These are phyloP conservation scores for Chirona hameri DNA, from an alignment of 2,888 invertebrate genomes.

Conservation along the genomic window DNA sequence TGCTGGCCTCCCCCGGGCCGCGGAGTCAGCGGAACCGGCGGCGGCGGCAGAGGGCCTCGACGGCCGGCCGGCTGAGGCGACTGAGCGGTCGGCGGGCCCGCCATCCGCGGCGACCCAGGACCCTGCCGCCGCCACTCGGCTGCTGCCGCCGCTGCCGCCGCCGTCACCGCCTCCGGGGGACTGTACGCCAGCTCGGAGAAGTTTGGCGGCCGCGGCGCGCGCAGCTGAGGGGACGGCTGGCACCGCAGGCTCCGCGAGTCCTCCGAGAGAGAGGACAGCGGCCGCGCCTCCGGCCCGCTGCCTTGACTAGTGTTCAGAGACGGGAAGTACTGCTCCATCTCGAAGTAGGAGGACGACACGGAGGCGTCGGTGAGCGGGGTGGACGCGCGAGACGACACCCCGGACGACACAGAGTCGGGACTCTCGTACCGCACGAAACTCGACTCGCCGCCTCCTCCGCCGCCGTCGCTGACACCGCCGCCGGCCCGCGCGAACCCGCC, in stretches of 20 bases:
- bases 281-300: not conserved
- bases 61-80: not conserved
- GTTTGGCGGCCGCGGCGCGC: conserved; percentile 23
- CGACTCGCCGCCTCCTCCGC: conserved; percentile 32
- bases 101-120: not conserved
- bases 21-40: not conserved
- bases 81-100: not conserved
- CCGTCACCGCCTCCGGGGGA: not conserved
- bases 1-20: too few relatives aligned
- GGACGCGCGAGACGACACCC: not conserved
- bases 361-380: conserved; percentile 23
- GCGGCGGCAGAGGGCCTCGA: not conserved
- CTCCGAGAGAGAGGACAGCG: not conserved
- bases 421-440: conserved; percentile 39
- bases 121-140: too few relatives aligned
- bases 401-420: conserved; percentile 39
- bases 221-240: not conserved
- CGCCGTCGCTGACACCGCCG: not conserved
- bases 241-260: too few relatives aligned
- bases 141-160: not conserved
- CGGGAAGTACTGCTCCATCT: conserved; percentile 30
- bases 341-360: conserved; percentile 23
- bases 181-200: not conserved
- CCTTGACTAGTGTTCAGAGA: not conserved
- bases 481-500: conserved; percentile 33